Percentiles rank a stretch among this genome's conserved stretches.
These are phyloP conservation scores for Actenoides hombroni DNA, from an alignment of 2,113 vertebrate species.

Conservation along the genomic window DNA sequence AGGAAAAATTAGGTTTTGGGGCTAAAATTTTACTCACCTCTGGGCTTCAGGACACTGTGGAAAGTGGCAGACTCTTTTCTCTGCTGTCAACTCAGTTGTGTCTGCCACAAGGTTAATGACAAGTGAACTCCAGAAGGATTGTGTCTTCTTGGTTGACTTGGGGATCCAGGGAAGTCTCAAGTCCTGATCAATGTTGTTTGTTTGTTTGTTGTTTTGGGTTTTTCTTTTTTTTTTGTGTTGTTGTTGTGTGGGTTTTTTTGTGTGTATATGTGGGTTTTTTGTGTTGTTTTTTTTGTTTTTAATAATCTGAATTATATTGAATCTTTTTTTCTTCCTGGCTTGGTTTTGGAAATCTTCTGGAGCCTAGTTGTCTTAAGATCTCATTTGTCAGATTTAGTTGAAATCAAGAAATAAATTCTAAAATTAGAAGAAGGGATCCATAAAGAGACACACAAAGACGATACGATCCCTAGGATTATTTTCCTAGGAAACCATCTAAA, in stretches of 20 bases:
- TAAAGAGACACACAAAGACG: neutral
- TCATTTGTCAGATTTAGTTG: neutral
- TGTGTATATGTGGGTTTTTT: too few species aligned
- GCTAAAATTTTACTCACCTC: neutral
- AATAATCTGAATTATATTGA: neutral
- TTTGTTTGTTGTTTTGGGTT: too few species aligned
- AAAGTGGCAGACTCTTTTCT: neutral
- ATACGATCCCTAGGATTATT: slow-evolving; percentile 19
- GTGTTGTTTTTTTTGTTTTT: neutral
- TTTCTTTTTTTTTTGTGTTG: too few species aligned
- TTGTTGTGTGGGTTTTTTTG: too few species aligned
- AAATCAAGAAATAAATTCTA: neutral
- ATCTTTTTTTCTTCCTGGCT: neutral
- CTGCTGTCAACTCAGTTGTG: neutral
- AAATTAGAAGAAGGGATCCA: neutral
- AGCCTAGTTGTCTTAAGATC: neutral
- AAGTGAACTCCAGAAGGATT: neutral
- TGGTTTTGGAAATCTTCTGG: neutral
- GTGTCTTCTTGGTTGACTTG: neutral
- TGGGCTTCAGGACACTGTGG: neutral
- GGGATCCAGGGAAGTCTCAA: neutral
- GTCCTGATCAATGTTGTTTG: neutral
- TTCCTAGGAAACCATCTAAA: slow-evolving; percentile 44
- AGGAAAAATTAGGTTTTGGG: neutral
- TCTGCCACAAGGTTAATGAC: neutral